Evolutionary conservation across 2,113 vertebrate species (phyloP).

Genomic region (Ranitomeya imitator): DNA sequence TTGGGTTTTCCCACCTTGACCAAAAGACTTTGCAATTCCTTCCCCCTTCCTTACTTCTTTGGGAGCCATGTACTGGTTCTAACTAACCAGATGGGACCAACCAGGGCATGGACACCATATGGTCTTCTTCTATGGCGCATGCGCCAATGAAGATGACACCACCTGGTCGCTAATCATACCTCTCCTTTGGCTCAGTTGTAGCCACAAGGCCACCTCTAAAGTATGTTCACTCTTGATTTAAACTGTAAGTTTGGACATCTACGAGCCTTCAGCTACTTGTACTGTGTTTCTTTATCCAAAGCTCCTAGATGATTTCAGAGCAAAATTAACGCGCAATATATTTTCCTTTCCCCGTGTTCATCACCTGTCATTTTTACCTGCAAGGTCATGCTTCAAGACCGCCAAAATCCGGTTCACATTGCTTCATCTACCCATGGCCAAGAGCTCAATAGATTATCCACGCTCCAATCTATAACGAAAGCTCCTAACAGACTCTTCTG

Average conservation of each 20-base stretch:
- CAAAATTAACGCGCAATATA: not conserved
- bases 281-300: not conserved
- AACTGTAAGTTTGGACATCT: not conserved
- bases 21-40: too few relatives aligned
- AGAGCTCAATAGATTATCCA: not conserved
- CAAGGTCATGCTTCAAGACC: not conserved
- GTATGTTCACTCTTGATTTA: not conserved
- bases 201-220: not conserved
- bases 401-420: not conserved
- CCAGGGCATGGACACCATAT: not conserved
- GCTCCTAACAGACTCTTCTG: not conserved
- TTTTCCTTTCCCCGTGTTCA: not conserved
- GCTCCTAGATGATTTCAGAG: not conserved
- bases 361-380: not conserved
- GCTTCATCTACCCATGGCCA: not conserved
- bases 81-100: not conserved
- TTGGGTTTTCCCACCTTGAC: too few relatives aligned
- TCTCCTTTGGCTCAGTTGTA: not conserved
- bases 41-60: not conserved
- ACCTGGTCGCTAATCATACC: not conserved
- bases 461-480: conserved; percentile 3
- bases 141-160: not conserved
- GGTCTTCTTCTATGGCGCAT: not conserved
- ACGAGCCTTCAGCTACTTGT: not conserved
- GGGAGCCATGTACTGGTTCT: not conserved